Conservation (phyloP, 2,888 invertebrate species). For the Brachypalpus laphriformis region DNA sequence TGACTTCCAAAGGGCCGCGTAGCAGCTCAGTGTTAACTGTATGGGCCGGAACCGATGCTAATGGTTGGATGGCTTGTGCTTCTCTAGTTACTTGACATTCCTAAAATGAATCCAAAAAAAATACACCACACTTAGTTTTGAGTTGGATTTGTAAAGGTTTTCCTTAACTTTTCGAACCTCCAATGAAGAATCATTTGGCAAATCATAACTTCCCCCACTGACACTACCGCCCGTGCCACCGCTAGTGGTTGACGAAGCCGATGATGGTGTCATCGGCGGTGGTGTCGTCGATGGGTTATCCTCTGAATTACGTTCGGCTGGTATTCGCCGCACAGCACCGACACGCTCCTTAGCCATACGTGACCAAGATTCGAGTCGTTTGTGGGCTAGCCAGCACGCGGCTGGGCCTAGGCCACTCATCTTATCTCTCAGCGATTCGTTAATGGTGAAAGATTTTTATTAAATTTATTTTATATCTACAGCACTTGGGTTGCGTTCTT, state of each 20-base stretch:
- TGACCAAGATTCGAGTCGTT: slow-evolving; percentile 90
- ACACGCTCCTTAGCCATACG: slow-evolving; percentile 88
- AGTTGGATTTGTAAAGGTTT: neutral
- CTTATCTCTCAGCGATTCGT: slow-evolving; percentile 75
- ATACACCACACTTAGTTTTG: neutral
- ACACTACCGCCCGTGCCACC: slow-evolving; percentile 80
- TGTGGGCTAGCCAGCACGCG: slow-evolving; percentile 90
- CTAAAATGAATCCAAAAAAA: slow-evolving; percentile 79
- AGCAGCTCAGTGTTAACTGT: slow-evolving; percentile 80
- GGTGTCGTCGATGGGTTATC: slow-evolving; percentile 80
- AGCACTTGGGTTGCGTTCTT: neutral
- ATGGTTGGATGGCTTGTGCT: slow-evolving; percentile 86
- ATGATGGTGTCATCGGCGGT: slow-evolving; percentile 82
- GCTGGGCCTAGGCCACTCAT: slow-evolving; percentile 90
- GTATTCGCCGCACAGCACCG: slow-evolving; percentile 82
- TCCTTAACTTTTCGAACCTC: slow-evolving; percentile 78
- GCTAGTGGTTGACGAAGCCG: slow-evolving; percentile 81
- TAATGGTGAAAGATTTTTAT: slow-evolving; percentile 61
- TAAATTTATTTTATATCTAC: neutral
- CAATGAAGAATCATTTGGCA: slow-evolving; percentile 80
- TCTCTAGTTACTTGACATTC: slow-evolving; percentile 87
- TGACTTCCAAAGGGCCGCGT: slow-evolving; percentile 84
- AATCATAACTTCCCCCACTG: slow-evolving; percentile 81
- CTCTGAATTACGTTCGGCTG: slow-evolving; percentile 81
- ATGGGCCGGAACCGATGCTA: slow-evolving; percentile 82